These are phyloP conservation scores for Petrocephalus schoutedeni DNA, from an alignment of 2,797 vertebrate species.

Conservation along the genomic window DNA sequence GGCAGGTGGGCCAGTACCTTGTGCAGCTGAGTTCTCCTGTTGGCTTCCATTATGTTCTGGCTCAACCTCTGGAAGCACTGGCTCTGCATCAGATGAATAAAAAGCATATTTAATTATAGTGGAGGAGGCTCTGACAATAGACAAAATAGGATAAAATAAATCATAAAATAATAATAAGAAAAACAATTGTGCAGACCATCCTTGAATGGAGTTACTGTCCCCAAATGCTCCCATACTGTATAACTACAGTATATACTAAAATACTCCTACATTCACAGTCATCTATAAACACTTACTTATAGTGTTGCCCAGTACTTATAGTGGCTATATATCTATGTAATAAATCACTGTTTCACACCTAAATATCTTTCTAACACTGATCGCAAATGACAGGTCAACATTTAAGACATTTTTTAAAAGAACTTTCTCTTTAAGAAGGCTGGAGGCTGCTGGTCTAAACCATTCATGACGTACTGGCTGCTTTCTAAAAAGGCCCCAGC, in stretches of 20 bases:
- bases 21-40: constrained; percentile 76
- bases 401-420: neutral
- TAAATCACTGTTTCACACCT: neutral
- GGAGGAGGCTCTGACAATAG: neutral
- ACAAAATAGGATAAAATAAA: neutral
- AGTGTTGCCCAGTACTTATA: neutral
- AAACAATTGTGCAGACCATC: neutral
- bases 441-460: neutral
- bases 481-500: neutral
- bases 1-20: constrained; percentile 61
- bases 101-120: neutral
- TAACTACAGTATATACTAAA: neutral
- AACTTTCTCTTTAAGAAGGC: neutral
- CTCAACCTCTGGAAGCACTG: constrained; percentile 77
- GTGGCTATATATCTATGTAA: neutral
- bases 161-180: neutral
- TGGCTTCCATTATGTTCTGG: constrained; percentile 77
- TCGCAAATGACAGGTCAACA: neutral
- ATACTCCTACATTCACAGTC: neutral
- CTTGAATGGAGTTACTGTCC: neutral
- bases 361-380: neutral
- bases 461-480: neutral
- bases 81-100: constrained; percentile 58
- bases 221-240: neutral
- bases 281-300: neutral